Conservation (phyloP, 2,888 invertebrate species). For the Scrobipalpa costella region DNA sequence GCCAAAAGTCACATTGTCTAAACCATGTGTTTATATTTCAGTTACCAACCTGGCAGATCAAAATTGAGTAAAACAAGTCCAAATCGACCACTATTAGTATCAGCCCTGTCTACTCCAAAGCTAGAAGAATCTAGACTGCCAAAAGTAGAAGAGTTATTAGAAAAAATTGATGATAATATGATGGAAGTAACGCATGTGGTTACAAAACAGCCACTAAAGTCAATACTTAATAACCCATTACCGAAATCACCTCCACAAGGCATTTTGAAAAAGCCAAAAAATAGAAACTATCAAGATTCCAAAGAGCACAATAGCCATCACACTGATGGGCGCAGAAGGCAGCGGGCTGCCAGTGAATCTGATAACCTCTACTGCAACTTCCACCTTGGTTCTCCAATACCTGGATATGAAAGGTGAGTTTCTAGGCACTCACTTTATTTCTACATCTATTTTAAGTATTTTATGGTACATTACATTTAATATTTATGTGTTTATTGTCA, state of each 20-base stretch:
- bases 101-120: slow-evolving; percentile 68
- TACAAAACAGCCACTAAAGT: slow-evolving; percentile 69
- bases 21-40: slow-evolving; percentile 36
- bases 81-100: slow-evolving; percentile 62
- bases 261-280: slow-evolving; percentile 73
- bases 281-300: slow-evolving; percentile 54
- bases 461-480: too few relatives aligned
- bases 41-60: slow-evolving; percentile 64
- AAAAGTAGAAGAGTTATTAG: slow-evolving; percentile 73
- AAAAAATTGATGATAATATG: slow-evolving; percentile 72
- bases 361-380: slow-evolving; percentile 66
- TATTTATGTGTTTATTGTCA: too few relatives aligned
- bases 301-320: slow-evolving; percentile 38
- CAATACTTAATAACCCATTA: slow-evolving; percentile 73
- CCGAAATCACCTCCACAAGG: slow-evolving; percentile 66
- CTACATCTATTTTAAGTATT: too few relatives aligned
- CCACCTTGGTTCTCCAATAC: slow-evolving; percentile 56
- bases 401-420: slow-evolving; percentile 68
- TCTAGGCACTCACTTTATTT: slow-evolving; percentile 25
- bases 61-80: slow-evolving; percentile 65
- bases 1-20: slow-evolving; percentile 13
- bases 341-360: slow-evolving; percentile 75
- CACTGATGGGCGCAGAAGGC: slow-evolving; percentile 67
- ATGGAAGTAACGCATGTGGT: slow-evolving; percentile 54
- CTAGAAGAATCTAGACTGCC: slow-evolving; percentile 66